Base-by-base conservation (phyloP, 2,797 vertebrate species). In the Lycodopsis pacificus region DNA sequence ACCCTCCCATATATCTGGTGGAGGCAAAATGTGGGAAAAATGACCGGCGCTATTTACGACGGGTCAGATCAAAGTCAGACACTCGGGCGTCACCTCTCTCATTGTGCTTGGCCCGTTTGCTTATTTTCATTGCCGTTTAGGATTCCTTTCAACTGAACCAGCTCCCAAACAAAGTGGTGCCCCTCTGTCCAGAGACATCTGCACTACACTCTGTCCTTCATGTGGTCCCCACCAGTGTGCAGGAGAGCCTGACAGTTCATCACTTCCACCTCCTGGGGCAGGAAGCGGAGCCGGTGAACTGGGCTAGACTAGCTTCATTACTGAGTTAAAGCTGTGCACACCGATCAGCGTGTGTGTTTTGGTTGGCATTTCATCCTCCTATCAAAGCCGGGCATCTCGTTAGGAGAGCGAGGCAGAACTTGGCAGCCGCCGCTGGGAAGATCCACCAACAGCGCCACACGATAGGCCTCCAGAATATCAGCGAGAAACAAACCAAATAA, bases 261-360 rank as follows among this genome's bases (percentile, higher is more conserved):
- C 83, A 88, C 72, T 92, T 76, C 83, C 90, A 89, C 91, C 67
- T 89, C 82, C 77, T 62, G 59, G 46, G 77, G 74, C 77, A 58
- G 83, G 83, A 93, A 73, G 81, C 77, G 56, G 76, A 82, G 85
- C 76, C 73, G 75, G 61, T 80, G 73, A 86, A 82, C 84, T 73
- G 34, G 2, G 73, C 65, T 63, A 79, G 87, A 90, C 86, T 87
- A 85, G 77, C 69, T 70, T 86, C 88, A 91, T 90, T 90, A 84
- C 75, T 61, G 71, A 6, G 42, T 48, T 64, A 53, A 58, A 58
- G 66, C 73, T 7, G 48, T 59, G 66, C 36, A 12, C 25, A 40
- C 4, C 1, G 22, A 13, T 53, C 49, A 75, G 69, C 2, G 69
- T 53, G 75, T 32, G 83, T 67, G 48, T 53, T 80, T 59, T 79